Percentiles rank a stretch among this genome's conserved stretches.
Evolutionary conservation across 1,140 invertebrate genomes (phyloP).

Genomic region (Drosophila athabasca): DNA sequence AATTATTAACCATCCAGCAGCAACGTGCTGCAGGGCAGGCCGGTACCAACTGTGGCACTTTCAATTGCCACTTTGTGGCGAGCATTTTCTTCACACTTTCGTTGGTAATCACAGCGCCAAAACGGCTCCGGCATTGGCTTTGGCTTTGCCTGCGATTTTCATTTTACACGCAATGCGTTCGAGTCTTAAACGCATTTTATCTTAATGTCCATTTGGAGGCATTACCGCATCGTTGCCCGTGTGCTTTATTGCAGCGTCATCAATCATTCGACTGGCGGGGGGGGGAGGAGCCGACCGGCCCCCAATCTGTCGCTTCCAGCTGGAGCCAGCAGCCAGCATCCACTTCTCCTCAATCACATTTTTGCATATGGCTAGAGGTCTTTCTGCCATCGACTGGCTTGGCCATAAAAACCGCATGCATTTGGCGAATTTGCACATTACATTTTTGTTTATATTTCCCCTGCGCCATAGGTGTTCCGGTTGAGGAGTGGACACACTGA

Average conservation of each 20-base stretch:
- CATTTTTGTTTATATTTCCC: conserved; percentile 23
- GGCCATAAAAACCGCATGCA: conserved; percentile 44
- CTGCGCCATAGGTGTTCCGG: conserved; percentile 7
- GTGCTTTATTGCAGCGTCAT: conserved; percentile 73
- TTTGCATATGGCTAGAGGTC: conserved; percentile 23
- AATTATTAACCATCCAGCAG: conserved; percentile 38
- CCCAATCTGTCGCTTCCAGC: conserved; percentile 24
- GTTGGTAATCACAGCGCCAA: conserved; percentile 63
- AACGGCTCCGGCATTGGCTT: conserved; percentile 24
- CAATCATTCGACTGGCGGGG: conserved; percentile 46
- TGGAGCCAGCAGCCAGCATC: neutral
- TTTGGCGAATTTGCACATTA: conserved; percentile 67
- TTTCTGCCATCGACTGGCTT: conserved; percentile 45
- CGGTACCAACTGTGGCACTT: conserved; percentile 33
- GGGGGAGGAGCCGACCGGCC: conserved; percentile 5
- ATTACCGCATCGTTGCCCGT: conserved; percentile 72
- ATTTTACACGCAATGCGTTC: conserved; percentile 57
- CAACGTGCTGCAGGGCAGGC: conserved; percentile 23
- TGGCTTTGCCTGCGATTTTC: conserved; percentile 31
- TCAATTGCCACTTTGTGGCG: conserved; percentile 56
- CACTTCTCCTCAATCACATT: neutral
- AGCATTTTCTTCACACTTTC: conserved; percentile 77
- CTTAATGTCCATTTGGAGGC: conserved; percentile 69
- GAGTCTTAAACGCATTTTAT: conserved; percentile 58
- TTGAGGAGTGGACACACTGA: conserved; percentile 3